phyloP scores from a whole-genome alignment of 2,113 vertebrate genomes.

The Passer montanus region DNA sequence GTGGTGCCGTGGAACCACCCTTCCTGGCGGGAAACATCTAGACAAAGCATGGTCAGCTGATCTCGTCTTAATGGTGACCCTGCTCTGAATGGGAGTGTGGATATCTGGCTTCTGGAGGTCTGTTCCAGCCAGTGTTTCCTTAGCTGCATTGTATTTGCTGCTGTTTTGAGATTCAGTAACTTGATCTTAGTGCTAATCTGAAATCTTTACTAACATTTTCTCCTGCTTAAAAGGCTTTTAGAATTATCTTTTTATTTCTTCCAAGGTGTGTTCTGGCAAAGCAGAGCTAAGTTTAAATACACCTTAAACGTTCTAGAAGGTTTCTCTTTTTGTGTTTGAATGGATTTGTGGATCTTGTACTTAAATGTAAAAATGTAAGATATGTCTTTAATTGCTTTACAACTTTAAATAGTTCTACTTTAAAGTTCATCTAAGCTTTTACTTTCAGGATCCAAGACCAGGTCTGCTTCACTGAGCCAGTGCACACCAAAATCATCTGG shows the following conservation, averaged over 20 bases:
- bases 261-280: neutral
- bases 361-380: neutral
- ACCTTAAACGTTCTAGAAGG: neutral
- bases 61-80: neutral
- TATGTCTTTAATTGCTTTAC: neutral
- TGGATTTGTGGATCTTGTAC: neutral
- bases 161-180: neutral
- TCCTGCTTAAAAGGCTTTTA: neutral
- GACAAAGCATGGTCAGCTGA: fast-evolving
- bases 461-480: conserved; percentile 8
- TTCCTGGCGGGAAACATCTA: neutral
- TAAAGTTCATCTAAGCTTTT: neutral
- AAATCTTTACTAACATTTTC: neutral
- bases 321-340: neutral
- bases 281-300: neutral
- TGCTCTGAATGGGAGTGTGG: neutral
- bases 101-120: neutral
- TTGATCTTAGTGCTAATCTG: neutral
- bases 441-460: conserved; percentile 55
- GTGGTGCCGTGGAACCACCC: fast-evolving
- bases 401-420: neutral
- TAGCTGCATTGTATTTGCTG: neutral
- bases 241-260: neutral
- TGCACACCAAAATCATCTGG: conserved; percentile 44
- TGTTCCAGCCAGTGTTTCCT: neutral